Base-by-base conservation (phyloP, 2,888 invertebrate genomes). In the Sacculina carcini region DNA sequence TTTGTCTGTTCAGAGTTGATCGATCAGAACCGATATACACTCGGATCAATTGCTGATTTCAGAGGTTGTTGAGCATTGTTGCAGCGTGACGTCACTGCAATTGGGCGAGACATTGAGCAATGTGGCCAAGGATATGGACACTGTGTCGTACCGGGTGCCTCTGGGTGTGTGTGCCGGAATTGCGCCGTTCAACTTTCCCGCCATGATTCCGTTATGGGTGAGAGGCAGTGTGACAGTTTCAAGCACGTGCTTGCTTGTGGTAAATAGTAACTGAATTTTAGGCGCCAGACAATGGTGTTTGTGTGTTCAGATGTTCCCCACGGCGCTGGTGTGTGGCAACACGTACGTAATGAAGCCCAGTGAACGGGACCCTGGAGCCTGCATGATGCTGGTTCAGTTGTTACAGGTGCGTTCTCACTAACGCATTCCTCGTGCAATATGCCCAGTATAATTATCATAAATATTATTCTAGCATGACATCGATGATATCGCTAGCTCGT, bases 181-280 rank as follows among this genome's bases (percentile, higher is more conserved):
- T 60, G 83, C 89, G n/a, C 94, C 94, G 0, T 96, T 96, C 67
- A 96, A 96, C 67, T 98, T 96, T 67, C 98, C 98, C 0, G 96
- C 96, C 29, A 98, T 98, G 98, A 92, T 98, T 59, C 98, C 98
- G 0, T 71, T 98, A 5, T 98, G 98, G 96, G 71, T 71, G 60
- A 58, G 62, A 38, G n/a, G n/a, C n/a, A n/a, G 34, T 34, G 34
- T n/a, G 12, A 14, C 12, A n/a, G 12, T 34, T 34, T 34, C 12
- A 34, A 12, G 34, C n/a, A n/a, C 34, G n/a, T n/a, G n/a, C n/a
- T n/a, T n/a, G n/a, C n/a, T n/a, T n/a, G n/a, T n/a, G n/a, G n/a
- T n/a, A n/a, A n/a, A n/a, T n/a, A n/a, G n/a, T n/a, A n/a, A n/a
- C n/a, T n/a, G n/a, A n/a, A n/a, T n/a, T n/a, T n/a, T n/a, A n/a